Evolutionary conservation across 2,797 vertebrate species (phyloP).

Genomic region (Aplochiton taeniatus): DNA sequence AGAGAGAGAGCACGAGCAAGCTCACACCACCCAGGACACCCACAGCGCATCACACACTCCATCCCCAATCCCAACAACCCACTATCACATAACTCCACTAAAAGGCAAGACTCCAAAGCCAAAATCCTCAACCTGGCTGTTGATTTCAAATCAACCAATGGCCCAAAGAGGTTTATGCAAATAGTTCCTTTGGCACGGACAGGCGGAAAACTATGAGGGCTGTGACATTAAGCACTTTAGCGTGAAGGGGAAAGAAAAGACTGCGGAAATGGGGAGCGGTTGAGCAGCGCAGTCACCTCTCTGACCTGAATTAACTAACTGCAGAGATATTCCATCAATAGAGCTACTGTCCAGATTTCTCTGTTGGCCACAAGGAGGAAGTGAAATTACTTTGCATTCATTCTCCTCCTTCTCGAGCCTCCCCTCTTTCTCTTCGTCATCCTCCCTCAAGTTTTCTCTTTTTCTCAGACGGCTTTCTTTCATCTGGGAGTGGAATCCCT

Average conservation of each 20-base stretch:
- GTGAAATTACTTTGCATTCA: constrained; percentile 32
- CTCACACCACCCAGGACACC: too few relatives aligned
- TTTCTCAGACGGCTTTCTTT: constrained; percentile 32
- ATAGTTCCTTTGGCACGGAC: too few relatives aligned
- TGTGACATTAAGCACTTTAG: background rate
- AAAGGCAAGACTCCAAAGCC: too few relatives aligned
- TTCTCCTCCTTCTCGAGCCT: constrained; percentile 4
- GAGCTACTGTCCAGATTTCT: constrained; percentile 1
- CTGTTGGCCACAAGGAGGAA: constrained; percentile 32
- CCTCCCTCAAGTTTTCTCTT: background rate
- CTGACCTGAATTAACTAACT: constrained; percentile 1
- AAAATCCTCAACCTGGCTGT: too few relatives aligned
- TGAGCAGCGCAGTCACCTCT: constrained; percentile 5
- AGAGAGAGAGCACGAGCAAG: too few relatives aligned
- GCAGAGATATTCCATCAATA: constrained; percentile 33
- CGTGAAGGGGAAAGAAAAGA: too few relatives aligned
- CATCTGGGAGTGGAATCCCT: constrained; percentile 48
- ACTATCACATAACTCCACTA: too few relatives aligned
- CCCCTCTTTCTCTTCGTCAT: constrained; percentile 7
- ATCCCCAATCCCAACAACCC: background rate
- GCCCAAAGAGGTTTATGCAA: too few relatives aligned
- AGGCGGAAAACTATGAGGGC: too few relatives aligned
- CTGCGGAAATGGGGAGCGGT: too few relatives aligned
- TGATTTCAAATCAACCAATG: too few relatives aligned
- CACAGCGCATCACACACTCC: constrained; percentile 30